These are phyloP conservation scores for Pterobdella sp. DNA, from an alignment of 2,888 invertebrate species.

Conservation along the genomic window DNA sequence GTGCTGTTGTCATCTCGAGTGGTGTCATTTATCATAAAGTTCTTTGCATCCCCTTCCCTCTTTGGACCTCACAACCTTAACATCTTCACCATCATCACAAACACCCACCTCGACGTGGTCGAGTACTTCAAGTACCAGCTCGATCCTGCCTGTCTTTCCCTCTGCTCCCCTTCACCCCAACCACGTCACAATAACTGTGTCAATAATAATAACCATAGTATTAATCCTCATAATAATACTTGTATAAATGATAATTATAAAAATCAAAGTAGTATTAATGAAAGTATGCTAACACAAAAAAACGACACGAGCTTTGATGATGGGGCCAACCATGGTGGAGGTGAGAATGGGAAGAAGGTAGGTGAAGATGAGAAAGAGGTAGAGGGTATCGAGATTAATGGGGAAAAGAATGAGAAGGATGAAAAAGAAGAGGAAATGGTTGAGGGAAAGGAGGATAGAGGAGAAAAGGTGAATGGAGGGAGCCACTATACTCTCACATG, in stretches of 20 bases:
- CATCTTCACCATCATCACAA: slow-evolving; percentile 48
- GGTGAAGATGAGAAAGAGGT: background rate
- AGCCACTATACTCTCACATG: too few species aligned
- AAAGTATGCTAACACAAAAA: slow-evolving; percentile 32
- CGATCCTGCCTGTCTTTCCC: slow-evolving; percentile 34
- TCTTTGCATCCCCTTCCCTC: slow-evolving; percentile 87
- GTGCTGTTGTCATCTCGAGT: slow-evolving; percentile 54
- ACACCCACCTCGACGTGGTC: slow-evolving; percentile 46
- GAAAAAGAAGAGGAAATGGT: background rate
- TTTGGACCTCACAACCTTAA: slow-evolving; percentile 62
- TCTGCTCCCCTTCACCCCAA: background rate
- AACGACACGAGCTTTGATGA: background rate
- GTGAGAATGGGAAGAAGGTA: background rate
- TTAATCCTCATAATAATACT: too few species aligned
- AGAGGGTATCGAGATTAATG: background rate
- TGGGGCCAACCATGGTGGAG: background rate
- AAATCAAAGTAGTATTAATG: too few species aligned
- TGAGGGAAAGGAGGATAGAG: background rate
- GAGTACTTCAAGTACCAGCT: slow-evolving; percentile 49
- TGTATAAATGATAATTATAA: too few species aligned
- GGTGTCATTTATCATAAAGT: slow-evolving; percentile 92
- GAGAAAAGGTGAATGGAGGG: background rate
- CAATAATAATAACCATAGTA: too few species aligned
- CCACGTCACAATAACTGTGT: slow-evolving; percentile 21
- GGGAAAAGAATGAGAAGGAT: background rate